phyloP scores from a whole-genome alignment of 2,797 vertebrate species.

The Taeniopygia guttata region DNA sequence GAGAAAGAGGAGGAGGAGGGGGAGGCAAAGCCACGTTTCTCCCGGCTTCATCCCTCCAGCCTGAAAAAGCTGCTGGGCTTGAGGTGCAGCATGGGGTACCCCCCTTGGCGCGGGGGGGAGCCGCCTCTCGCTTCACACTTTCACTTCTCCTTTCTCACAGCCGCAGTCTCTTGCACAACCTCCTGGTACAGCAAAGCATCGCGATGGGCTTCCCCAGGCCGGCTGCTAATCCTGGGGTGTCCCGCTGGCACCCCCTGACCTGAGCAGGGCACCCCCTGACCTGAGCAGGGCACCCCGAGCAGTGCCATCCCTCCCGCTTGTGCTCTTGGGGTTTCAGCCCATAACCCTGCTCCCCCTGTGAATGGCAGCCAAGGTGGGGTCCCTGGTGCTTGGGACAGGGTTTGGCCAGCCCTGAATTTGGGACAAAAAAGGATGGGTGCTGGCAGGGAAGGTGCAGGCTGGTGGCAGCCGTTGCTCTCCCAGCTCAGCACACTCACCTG shows the following conservation, averaged over 20 bases:
- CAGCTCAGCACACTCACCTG: background rate
- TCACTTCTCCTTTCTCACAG: conserved; percentile 60
- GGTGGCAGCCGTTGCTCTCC: background rate
- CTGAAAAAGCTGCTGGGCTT: background rate
- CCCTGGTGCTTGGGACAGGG: background rate
- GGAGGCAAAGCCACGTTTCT: background rate
- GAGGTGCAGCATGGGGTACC: background rate
- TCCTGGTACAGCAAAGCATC: background rate
- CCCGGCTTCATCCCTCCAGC: background rate
- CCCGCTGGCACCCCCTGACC: background rate
- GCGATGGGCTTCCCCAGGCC: background rate
- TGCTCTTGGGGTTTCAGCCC: background rate
- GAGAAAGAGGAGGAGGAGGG: background rate
- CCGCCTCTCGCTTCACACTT: conserved; percentile 24
- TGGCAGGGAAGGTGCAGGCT: background rate
- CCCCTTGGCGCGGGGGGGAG: background rate
- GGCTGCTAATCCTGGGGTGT: background rate
- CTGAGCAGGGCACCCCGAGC: background rate
- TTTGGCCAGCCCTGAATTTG: background rate
- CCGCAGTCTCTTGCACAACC: conserved; percentile 30
- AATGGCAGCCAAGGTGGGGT: background rate
- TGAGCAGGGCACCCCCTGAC: background rate
- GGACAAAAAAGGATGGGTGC: background rate
- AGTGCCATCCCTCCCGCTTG: background rate
- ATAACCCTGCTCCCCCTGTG: accelerated